Evolutionary conservation across 37 sponge, comb jelly and placozoan species (phyloP), one percentile per base, ranked within the genome.

Genomic region (Halisarca cf. caerulea): DNA sequence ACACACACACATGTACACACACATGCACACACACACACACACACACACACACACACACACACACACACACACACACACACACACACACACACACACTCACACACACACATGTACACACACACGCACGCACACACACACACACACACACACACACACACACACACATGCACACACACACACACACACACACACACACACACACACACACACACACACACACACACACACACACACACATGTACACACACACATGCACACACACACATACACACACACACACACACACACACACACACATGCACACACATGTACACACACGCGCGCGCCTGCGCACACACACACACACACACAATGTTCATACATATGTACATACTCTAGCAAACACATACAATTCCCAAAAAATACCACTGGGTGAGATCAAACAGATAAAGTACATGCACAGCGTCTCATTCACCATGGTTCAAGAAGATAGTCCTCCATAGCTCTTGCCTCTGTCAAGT

Each of bases 381-480:
- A 33, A 77, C 78, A 77, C 78, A 39, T 38, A 37, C 44, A 77
- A 3, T 37, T 38, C 32, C 41, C 32, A 33, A 8, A 3, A 7
- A 30, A 59, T 27, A 59, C 60, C 3, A 40, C 0, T 18, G 32
- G 17, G 24, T 42, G 83, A 15, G 32, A 1, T 7, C 55, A 66
- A 30, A 80, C 25, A 9, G 3, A 55, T 34, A 58, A 20, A 55
- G 2, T 3, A 3, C 41, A 28, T 23, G 40, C 18, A 25, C 11
- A 39, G 42, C 66, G n/a, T 9, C 90, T 83, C 80, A 90, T 89
- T 90, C 84, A 74, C 77, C 45, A n/a, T 58, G 64, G n/a, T 11
- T 88, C 87, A 41, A 95, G 79, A 58, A 92, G 89, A 82, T 95
- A 95, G 45, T 95, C 93, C 21, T 83, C 59, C 89, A 90, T 86